Evolutionary conservation across 1,140 invertebrate genomes (phyloP), one percentile per base, ranked within the genome.

Genomic region (Laupala kohalensis): DNA sequence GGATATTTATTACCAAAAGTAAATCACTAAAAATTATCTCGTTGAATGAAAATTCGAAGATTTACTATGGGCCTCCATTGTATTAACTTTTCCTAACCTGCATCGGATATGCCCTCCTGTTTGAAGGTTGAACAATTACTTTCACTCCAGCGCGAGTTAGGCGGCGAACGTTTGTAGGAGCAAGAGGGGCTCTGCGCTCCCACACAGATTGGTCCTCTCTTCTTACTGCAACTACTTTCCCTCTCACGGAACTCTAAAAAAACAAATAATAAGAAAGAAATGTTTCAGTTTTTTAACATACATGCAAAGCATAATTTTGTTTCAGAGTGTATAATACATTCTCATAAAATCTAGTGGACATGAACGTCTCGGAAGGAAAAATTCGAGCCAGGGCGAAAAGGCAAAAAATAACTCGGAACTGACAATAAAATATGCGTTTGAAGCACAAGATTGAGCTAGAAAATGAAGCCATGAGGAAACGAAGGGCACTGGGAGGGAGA

Each of bases 121-220:
- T 99, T 29, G 95, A 98, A 0, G 98, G 97, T 78, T 99, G 98
- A 0, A 99, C 95, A 15, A 99, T 90, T 25, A 99, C 96, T 81
- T 94, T 96, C 13, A 96, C 88, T 4, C 96, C 95, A 72, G 90
- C 84, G 75, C 90, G 86, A 9, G 94, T 90, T 67, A 99, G 81
- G 75, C 91, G 90, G 71, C 90, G 87, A 0, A 99, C 97, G 78
- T 99, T 96, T 5, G 86, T 80, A 0, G 98, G 98, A 0, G 94
- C 90, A 62, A 99, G 88, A 0, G 98, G 95, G 0, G 97, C 97
- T 74, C 97, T 83, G 76, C 98, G 83, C 81, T 99, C 98, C 98
- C 98, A 99, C 77, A 98, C 94, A 77, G 94, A 96, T 77, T 98
- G 94, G 79, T 98, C 96, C 82, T 99, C 97, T 28, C 96, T 81